These are phyloP conservation scores for Cromileptes altivelis DNA, from an alignment of 2,113 vertebrate species.

Conservation along the genomic window DNA sequence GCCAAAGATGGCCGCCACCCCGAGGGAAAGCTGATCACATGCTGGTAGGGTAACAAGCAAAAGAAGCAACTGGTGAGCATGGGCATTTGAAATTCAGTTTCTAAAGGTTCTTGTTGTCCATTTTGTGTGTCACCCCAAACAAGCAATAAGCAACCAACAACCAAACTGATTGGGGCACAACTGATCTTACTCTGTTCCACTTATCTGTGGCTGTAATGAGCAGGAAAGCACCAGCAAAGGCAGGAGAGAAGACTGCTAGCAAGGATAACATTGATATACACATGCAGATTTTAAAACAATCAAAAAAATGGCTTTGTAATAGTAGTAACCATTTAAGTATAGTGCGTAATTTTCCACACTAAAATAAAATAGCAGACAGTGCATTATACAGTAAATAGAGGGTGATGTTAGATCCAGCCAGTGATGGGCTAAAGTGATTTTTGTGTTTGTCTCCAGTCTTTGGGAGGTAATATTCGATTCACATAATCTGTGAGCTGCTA, in stretches of 20 bases:
- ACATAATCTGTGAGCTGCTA: slow-evolving; percentile 1
- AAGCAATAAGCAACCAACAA: background rate
- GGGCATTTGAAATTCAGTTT: background rate
- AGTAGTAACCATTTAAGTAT: background rate
- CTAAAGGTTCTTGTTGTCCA: background rate
- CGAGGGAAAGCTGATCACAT: slow-evolving; percentile 97
- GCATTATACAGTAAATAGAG: background rate
- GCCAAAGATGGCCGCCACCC: slow-evolving; percentile 96
- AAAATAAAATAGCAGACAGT: background rate
- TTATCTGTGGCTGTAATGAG: background rate
- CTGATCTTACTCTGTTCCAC: background rate
- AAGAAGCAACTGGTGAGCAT: background rate
- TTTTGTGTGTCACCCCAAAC: background rate
- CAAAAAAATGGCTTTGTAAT: background rate
- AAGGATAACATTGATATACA: background rate
- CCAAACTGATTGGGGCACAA: background rate
- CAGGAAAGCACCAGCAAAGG: background rate
- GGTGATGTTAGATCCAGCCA: background rate
- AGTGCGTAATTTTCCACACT: background rate
- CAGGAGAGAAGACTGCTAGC: background rate
- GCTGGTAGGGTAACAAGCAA: slow-evolving; percentile 79
- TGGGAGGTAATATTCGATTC: slow-evolving; percentile 2
- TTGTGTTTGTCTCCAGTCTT: slow-evolving; percentile 11
- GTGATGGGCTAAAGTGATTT: slow-evolving; percentile 7
- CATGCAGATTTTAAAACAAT: background rate